A percentile compares a stretch with the other conserved stretches of the same genome.
phyloP scores from a whole-genome alignment of 1,140 invertebrate genomes.

The Apis florea region DNA sequence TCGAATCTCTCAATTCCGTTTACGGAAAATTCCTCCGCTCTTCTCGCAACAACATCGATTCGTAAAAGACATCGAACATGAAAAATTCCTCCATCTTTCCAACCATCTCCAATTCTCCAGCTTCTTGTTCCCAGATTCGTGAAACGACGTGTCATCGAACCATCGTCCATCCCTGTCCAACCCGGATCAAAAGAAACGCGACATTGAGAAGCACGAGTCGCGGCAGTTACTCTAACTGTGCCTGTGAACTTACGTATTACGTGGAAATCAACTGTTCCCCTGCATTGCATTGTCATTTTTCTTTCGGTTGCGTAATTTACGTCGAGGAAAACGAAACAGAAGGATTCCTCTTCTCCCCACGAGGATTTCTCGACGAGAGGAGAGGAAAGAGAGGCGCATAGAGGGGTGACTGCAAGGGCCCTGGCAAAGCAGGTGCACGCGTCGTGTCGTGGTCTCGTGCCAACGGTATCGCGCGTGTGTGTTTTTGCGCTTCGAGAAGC shows the following conservation, averaged over 20 bases:
- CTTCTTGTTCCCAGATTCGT: background rate
- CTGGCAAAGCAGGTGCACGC: constrained; percentile 61
- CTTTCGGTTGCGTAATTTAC: constrained; percentile 51
- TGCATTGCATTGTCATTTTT: constrained; percentile 37
- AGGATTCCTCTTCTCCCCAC: constrained; percentile 42
- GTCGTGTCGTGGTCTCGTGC: constrained; percentile 65
- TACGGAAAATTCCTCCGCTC: background rate
- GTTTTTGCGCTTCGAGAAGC: constrained; percentile 77
- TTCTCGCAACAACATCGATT: too few relatives aligned
- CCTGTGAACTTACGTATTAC: constrained; percentile 40
- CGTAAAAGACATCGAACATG: background rate
- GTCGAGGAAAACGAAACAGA: constrained; percentile 42
- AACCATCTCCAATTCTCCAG: background rate
- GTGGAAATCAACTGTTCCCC: constrained; percentile 32
- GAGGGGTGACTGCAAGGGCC: constrained; percentile 29
- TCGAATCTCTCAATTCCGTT: background rate
- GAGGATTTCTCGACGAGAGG: constrained; percentile 51
- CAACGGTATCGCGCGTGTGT: constrained; percentile 78
- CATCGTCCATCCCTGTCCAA: background rate
- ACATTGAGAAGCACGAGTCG: constrained; percentile 24
- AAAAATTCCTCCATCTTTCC: background rate
- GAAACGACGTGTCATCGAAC: background rate
- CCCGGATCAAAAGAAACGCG: background rate
- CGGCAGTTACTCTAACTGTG: constrained; percentile 47
- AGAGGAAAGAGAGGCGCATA: constrained; percentile 39